Evolutionary conservation across 2,797 vertebrate species (phyloP).

Genomic region (Moxostoma hubbsi): DNA sequence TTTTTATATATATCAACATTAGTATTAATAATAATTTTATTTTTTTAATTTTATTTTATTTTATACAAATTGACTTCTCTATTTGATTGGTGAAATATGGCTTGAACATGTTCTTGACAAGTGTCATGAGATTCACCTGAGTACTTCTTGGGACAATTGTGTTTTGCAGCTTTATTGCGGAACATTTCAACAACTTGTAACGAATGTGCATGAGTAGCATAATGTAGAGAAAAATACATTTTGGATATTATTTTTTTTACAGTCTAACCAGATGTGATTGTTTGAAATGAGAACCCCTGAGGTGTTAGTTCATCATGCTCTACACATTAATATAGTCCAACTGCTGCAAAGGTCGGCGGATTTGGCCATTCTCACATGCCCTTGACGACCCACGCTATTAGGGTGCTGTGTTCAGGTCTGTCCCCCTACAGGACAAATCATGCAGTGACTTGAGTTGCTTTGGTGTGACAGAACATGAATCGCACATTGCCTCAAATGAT

Average conservation of each 20-base stretch:
- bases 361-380: slow-evolving; percentile 31
- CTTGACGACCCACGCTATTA: slow-evolving; percentile 15
- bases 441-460: slow-evolving; percentile 16
- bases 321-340: slow-evolving; percentile 16
- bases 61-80: no score
- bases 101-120: no score
- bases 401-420: slow-evolving; percentile 14
- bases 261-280: slow-evolving; percentile 21
- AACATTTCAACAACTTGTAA: background rate
- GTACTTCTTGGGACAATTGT: background rate
- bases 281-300: slow-evolving; percentile 24
- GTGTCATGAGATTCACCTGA: no score
- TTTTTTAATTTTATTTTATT: no score
- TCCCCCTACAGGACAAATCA: slow-evolving; percentile 45
- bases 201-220: background rate
- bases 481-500: slow-evolving; percentile 2
- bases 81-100: no score
- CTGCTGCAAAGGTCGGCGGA: slow-evolving; percentile 30
- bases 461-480: slow-evolving; percentile 11
- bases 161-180: background rate
- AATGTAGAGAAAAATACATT: background rate
- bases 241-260: slow-evolving; percentile 1
- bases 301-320: slow-evolving; percentile 34
- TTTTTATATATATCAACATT: no score
- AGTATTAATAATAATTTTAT: no score